Base-by-base conservation (phyloP, 2,797 vertebrate species). In the Poecilia picta region DNA sequence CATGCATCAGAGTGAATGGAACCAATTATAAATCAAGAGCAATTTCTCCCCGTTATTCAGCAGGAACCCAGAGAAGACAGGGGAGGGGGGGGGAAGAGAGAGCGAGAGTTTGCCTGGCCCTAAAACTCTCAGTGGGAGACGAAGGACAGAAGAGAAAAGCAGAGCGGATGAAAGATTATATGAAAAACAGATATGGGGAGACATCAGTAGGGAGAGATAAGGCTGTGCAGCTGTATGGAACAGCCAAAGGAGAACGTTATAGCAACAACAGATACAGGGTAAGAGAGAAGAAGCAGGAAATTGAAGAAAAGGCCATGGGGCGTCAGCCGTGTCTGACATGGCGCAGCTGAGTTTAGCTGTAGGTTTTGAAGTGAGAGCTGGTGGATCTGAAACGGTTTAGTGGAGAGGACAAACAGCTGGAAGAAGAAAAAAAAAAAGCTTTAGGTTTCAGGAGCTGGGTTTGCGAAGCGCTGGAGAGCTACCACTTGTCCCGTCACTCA, bases 11-110 rank as follows among this genome's bases (percentile, higher is more conserved):
- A 90, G 89, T 95, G 95, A 96, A 96, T 96, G 95, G 95, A 96
- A 96, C 94, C 95, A 95, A 96, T 96, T 96, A 96, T 93, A 96
- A 95, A 96, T 95, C 95, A 95, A 95, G 94, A 96, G 94, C 93
- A 95, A 96, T 96, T 95, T 95, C 95, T 95, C 85, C 92, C 93
- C 94, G 95, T 96, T 96, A 95, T 95, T 95, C 95, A 93, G 89
- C 89, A 92, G 91, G 94, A 95, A 92, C 89, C 78, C 82, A 73
- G 79, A 84, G 83, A 78, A 83, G 73, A 77, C 28, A 16, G 28
- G 28, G 74, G n/a, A 18, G 46, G 39, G 36, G 72, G 12, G 71
- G 33, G 77, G 62, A 70, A 36, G 73, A 51, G 81, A 59, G 82
- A 76, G 87, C 59, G 70, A 55, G 79, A 81, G 79, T 59, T 73